Evolutionary conservation across 2,888 invertebrate genomes (phyloP), one percentile per base, ranked within the genome.

Genomic region (Andrena hattorfiana): DNA sequence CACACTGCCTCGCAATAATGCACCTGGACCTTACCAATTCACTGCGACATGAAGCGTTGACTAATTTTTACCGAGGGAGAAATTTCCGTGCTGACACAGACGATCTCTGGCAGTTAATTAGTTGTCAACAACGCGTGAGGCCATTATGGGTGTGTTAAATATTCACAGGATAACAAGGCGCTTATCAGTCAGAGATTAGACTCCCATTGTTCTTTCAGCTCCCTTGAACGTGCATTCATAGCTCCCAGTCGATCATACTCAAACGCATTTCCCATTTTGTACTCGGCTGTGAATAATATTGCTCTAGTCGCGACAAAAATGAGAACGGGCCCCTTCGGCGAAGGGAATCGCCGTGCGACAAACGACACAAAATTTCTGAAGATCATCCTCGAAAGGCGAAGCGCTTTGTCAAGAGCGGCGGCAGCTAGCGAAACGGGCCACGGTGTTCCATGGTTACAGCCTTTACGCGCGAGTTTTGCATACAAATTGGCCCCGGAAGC

Each of bases 401-500:
- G 49, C 28, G 77, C 64, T 54, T 67, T 70, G 83, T 71, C 64
- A 70, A 49, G 26, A 13, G 20, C 72, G 60, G 2, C 23, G 48
- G 5, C 3, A 54, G 60, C 32, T 26, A 42, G 26, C 49, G 48
- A 51, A 35, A 35, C 56, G 62, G 51, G 49, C 23, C 64, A 26
- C 32, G 71, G 60, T 63, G 72, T 79, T 73, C 82, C 79, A 76
- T 49, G 73, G 79, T 77, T 81, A 72, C 80, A 83, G 75, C 67
- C 70, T 89, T 56, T 78, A 69, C 77, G 77, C 74, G 71, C 84
- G 79, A 84, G 83, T 88, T 88, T 88, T 88, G 87, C 87, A 88
- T 88, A 88, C 85, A 88, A 89, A 88, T 88, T 89, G 85, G 75
- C 62, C 67, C 48, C 64, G 48, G 77, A 83, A 87, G 68, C 76